phyloP scores from a whole-genome alignment of 1,140 invertebrate genomes.

The Bombus confusus region DNA sequence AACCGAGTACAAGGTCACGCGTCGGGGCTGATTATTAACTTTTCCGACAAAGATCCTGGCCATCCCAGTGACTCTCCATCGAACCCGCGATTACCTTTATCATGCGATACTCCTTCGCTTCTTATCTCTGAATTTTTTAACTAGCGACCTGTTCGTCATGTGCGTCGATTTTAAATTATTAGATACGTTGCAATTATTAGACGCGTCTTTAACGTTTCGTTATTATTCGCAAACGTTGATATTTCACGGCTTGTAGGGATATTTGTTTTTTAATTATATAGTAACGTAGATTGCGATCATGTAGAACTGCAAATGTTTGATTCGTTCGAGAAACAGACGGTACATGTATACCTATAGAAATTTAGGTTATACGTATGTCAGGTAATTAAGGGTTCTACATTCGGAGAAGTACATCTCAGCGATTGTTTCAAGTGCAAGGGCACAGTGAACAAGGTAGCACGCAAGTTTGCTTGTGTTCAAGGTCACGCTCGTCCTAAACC shows the following conservation, averaged over 20 bases:
- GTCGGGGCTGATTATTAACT: conserved; percentile 82
- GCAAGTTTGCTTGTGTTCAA: conserved; percentile 13
- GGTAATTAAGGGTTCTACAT: neutral
- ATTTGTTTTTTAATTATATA: no score
- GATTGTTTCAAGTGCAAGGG: neutral
- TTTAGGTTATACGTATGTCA: neutral
- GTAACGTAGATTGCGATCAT: no score
- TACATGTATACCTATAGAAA: neutral
- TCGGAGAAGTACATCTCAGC: neutral
- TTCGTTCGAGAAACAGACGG: neutral
- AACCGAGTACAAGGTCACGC: conserved; percentile 81
- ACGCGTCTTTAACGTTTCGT: no score
- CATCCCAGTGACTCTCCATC: conserved; percentile 43
- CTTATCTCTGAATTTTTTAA: no score
- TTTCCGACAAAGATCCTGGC: conserved; percentile 73
- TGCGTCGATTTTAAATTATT: neutral
- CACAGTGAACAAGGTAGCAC: neutral
- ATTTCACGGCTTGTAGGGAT: no score
- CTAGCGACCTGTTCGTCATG: no score
- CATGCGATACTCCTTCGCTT: neutral
- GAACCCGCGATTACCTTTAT: neutral
- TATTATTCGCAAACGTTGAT: no score
- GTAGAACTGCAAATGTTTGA: no score
- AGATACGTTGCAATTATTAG: no score
- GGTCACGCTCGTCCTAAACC: neutral